Percentiles rank a stretch among this genome's conserved stretches.
These are phyloP conservation scores for Pithys albifrons DNA, from an alignment of 2,113 vertebrate species.

Conservation along the genomic window DNA sequence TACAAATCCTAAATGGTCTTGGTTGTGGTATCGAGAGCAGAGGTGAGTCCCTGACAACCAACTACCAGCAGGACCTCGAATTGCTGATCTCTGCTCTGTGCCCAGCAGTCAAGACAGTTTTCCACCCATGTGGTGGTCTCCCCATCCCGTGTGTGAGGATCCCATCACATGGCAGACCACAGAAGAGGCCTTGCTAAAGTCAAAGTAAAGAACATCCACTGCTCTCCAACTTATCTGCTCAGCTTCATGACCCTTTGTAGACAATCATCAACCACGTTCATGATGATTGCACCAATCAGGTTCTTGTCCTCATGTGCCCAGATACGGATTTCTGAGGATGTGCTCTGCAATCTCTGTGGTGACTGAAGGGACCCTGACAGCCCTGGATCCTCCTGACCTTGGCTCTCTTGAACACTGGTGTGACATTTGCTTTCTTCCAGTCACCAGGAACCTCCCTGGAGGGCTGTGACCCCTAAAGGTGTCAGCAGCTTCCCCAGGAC, in stretches of 20 bases:
- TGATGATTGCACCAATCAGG: accelerated
- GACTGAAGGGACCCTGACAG: not conserved
- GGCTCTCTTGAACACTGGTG: not conserved
- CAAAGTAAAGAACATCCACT: not conserved
- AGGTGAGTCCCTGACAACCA: not conserved
- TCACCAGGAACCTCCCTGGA: no score
- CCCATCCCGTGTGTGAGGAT: not conserved
- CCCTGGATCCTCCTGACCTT: not conserved
- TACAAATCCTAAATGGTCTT: not conserved
- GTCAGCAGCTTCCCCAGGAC: not conserved
- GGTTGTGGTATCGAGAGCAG: not conserved
- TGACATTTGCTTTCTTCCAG: not conserved
- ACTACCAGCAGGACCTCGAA: not conserved
- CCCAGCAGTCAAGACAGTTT: not conserved
- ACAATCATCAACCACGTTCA: not conserved
- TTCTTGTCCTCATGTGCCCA: not conserved
- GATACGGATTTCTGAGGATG: not conserved
- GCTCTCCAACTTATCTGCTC: not conserved
- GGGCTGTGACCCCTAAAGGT: not conserved
- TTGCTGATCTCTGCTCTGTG: not conserved
- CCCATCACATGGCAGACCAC: not conserved
- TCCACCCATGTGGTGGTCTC: not conserved
- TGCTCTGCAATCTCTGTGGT: not conserved
- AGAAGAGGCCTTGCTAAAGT: not conserved
- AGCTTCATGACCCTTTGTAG: not conserved